Conservation (phyloP, 1,140 invertebrate genomes). For the Formica exsecta region DNA sequence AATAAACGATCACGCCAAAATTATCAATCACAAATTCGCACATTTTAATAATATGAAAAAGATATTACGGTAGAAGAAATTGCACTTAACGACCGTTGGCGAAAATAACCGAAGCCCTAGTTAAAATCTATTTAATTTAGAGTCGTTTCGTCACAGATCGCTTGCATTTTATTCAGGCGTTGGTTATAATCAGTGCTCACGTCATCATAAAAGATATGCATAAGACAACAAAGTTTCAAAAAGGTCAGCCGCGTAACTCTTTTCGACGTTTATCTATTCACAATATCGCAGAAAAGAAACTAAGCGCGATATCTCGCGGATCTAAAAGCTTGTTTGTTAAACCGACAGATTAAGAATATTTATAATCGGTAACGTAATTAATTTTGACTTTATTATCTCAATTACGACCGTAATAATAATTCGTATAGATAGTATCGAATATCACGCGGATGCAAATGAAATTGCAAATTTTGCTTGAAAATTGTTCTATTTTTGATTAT, state of each 20-base stretch:
- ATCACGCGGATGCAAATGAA: neutral
- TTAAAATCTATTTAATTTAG: neutral
- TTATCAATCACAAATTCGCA: neutral
- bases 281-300: slow-evolving; percentile 63
- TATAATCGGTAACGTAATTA: slow-evolving; percentile 27
- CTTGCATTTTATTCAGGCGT: neutral
- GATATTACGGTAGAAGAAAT: neutral
- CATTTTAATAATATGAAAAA: neutral
- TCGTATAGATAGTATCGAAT: neutral
- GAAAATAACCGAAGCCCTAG: neutral
- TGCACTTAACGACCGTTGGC: neutral
- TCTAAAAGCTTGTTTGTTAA: slow-evolving; percentile 50
- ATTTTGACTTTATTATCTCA: slow-evolving; percentile 46
- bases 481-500: slow-evolving; percentile 3
- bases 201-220: neutral
- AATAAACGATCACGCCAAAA: neutral
- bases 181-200: slow-evolving; percentile 18
- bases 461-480: neutral
- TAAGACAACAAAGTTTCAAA: slow-evolving; percentile 57
- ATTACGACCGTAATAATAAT: slow-evolving; percentile 24
- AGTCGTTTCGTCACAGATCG: neutral
- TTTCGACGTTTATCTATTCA: slow-evolving; percentile 66
- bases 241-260: slow-evolving; percentile 66
- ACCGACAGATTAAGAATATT: slow-evolving; percentile 35
- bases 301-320: slow-evolving; percentile 61